phyloP scores from a whole-genome alignment of 2,797 vertebrate species.

The Rhinatrema bivittatum region DNA sequence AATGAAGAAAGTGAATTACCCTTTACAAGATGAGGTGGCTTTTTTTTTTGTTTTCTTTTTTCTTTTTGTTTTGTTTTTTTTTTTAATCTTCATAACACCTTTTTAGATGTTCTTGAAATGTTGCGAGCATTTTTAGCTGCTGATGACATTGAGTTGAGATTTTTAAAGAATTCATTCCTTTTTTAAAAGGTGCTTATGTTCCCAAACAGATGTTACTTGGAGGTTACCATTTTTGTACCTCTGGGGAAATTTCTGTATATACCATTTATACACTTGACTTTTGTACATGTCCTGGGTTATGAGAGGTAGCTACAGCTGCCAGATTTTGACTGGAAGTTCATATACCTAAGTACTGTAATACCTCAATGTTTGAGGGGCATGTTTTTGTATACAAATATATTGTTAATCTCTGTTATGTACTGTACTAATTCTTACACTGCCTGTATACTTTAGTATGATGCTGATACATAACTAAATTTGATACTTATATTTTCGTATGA shows the following conservation, averaged over 20 bases:
- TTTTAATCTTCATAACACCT: conserved; percentile 17
- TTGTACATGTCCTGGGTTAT: conserved; percentile 78
- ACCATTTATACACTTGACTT: conserved; percentile 89
- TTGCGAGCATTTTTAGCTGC: conserved; percentile 53
- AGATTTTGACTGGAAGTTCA: conserved; percentile 97
- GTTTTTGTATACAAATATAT: conserved; percentile 95
- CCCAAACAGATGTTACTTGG: conserved; percentile 77
- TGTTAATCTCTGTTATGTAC: conserved; percentile 82
- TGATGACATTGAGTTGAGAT: conserved; percentile 55
- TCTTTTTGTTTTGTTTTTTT: conserved; percentile 20
- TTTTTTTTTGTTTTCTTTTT: conserved; percentile 5
- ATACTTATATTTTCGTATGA: conserved; percentile 99
- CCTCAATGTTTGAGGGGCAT: conserved; percentile 94
- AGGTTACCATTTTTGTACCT: conserved; percentile 69
- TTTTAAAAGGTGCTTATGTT: conserved; percentile 89
- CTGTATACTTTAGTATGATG: conserved; percentile 98
- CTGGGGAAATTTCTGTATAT: conserved; percentile 87
- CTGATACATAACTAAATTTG: conserved; percentile 99
- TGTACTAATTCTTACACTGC: conserved; percentile 98
- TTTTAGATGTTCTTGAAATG: conserved; percentile 39
- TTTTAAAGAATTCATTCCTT: conserved; percentile 53
- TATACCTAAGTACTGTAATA: conserved; percentile 98
- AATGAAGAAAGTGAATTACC: conserved; percentile 29
- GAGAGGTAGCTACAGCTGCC: conserved; percentile 79
- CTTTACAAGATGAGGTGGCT: not conserved